These are phyloP conservation scores for Mythimna pallens DNA, from an alignment of 2,888 invertebrate genomes.

Conservation along the genomic window DNA sequence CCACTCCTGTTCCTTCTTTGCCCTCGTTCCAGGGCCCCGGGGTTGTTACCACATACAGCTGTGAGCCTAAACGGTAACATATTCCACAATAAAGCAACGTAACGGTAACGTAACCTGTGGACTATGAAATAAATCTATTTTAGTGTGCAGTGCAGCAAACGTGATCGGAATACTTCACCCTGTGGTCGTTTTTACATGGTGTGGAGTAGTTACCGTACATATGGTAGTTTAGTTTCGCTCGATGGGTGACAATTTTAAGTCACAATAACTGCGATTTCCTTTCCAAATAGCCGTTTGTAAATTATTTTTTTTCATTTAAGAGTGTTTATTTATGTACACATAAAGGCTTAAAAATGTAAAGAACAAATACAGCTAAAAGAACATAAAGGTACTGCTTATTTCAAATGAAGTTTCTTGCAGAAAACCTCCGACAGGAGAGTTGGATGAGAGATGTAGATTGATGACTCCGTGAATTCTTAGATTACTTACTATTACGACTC, in stretches of 20 bases:
- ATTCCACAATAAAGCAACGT: neutral
- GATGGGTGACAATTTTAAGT: neutral
- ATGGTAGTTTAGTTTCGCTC: neutral
- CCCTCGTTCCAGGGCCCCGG: no score
- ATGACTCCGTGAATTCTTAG: no score
- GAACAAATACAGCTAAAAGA: no score
- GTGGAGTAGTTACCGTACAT: neutral
- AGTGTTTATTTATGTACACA: no score
- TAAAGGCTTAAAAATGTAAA: no score
- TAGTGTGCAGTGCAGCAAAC: neutral
- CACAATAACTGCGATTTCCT: neutral
- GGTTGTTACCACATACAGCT: neutral
- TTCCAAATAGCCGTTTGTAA: neutral
- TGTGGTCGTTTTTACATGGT: neutral
- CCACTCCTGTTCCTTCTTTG: no score
- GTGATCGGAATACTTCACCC: neutral
- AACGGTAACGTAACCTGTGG: neutral
- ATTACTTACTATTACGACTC: no score
- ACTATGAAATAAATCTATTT: constrained; percentile 8
- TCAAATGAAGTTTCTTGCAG: no score
- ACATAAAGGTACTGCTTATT: no score
- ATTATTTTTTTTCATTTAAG: no score
- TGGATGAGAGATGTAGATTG: no score
- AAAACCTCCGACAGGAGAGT: no score
- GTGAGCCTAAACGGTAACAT: constrained; percentile 1